These are phyloP conservation scores for Phymastichus coffea DNA, from an alignment of 1,140 invertebrate species.

Conservation along the genomic window DNA sequence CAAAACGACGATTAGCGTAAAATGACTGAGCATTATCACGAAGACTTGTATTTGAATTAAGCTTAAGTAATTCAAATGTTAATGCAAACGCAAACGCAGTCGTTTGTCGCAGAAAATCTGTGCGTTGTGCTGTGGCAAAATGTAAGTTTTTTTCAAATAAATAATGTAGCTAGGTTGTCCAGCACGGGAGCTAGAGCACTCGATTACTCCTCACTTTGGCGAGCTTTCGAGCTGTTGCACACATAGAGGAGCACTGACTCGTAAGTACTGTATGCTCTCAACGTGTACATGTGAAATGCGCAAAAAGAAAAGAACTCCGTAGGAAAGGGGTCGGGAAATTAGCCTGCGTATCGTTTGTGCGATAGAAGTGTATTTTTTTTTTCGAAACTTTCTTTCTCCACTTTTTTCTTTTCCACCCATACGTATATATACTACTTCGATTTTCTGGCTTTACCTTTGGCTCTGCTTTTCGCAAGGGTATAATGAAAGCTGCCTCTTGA, in stretches of 20 bases:
- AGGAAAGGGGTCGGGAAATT: constrained; percentile 15
- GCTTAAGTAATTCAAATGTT: no score
- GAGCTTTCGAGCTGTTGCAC: background rate
- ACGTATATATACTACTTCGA: background rate
- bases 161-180: no score
- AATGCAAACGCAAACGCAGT: no score
- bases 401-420: background rate
- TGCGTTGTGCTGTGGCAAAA: no score
- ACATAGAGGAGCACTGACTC: background rate
- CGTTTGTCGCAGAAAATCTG: no score
- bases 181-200: no score
- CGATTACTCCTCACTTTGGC: constrained; percentile 10
- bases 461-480: background rate
- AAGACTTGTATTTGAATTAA: no score
- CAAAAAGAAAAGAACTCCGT: background rate
- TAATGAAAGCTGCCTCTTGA: constrained; percentile 10
- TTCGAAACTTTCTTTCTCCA: background rate
- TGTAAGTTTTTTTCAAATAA: no score
- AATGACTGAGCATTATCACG: no score
- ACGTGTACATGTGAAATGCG: background rate
- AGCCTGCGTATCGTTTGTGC: background rate
- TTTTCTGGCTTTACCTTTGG: background rate
- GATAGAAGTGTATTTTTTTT: background rate
- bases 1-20: no score
- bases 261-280: no score